phyloP scores from a whole-genome alignment of 2,888 invertebrate genomes.

The Julus scanicus region DNA sequence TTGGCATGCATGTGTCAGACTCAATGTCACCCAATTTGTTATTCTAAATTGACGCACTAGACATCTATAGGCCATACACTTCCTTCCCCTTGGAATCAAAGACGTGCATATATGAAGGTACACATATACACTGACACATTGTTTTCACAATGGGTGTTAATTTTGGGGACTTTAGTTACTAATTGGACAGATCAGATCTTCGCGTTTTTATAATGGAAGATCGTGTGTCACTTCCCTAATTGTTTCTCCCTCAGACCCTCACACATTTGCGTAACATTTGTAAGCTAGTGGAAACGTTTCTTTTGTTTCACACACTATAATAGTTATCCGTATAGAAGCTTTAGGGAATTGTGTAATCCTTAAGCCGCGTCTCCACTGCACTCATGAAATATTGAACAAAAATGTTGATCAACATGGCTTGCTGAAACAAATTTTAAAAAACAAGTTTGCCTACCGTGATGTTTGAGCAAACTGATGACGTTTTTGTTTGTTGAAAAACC shows the following conservation, averaged over 20 bases:
- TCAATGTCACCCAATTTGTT: slow-evolving; percentile 43
- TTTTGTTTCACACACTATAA: not conserved
- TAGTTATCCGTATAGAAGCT: not conserved
- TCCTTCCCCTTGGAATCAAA: not conserved
- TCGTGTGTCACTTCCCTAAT: not conserved
- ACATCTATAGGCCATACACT: not conserved
- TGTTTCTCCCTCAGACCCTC: not conserved
- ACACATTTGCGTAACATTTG: not conserved
- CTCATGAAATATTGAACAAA: too few relatives aligned
- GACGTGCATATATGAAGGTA: not conserved
- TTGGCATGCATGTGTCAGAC: slow-evolving; percentile 41
- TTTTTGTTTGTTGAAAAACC: too few relatives aligned
- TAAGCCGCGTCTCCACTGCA: too few relatives aligned
- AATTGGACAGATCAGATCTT: slow-evolving; percentile 10
- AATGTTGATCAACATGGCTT: too few relatives aligned
- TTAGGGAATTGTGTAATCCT: too few relatives aligned
- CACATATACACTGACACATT: not conserved
- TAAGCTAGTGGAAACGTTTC: not conserved
- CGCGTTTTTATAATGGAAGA: not conserved
- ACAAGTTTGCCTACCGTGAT: too few relatives aligned
- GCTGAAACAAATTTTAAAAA: too few relatives aligned
- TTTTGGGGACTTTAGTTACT: not conserved
- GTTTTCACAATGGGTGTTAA: slow-evolving; percentile 7
- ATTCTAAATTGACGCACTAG: slow-evolving; percentile 31
- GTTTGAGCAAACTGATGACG: too few relatives aligned